A percentile compares a stretch with the other conserved stretches of the same genome.
These are phyloP conservation scores for Tolypeutes matacus DNA, from an alignment of 2,797 vertebrate species.

Conservation along the genomic window DNA sequence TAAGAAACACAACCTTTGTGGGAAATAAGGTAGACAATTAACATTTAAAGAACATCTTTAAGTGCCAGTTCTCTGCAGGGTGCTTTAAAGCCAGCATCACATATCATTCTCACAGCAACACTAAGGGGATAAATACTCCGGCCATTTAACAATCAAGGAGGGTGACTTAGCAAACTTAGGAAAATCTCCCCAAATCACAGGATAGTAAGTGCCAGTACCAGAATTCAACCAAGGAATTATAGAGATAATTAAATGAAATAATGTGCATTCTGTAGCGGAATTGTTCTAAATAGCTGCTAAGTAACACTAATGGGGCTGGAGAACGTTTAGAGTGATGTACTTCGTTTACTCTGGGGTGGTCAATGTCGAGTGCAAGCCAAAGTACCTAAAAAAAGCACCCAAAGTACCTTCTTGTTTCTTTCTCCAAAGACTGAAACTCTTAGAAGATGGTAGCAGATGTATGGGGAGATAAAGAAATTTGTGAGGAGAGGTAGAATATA, in stretches of 20 bases:
- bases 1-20: neutral
- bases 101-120: neutral
- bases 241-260: conserved; percentile 42
- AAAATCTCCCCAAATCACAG: conserved; percentile 3
- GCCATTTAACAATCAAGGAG: neutral
- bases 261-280: neutral
- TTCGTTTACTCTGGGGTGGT: neutral
- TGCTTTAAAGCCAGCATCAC: neutral
- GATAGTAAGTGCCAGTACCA: neutral
- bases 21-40: neutral
- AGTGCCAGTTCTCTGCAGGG: neutral
- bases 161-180: neutral
- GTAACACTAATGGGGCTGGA: neutral
- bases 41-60: neutral
- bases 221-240: conserved; percentile 1
- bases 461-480: neutral
- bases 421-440: neutral
- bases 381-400: neutral
- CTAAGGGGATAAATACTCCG: neutral
- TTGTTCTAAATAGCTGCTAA: neutral
- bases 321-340: neutral
- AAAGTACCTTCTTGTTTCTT: neutral
- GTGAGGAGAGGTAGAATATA: neutral
- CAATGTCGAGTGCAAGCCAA: neutral
- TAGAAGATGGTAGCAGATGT: neutral